Percentiles rank a stretch among this genome's conserved stretches.
phyloP scores from a whole-genome alignment of 2,113 vertebrate species.

The Pampusana beccarii region DNA sequence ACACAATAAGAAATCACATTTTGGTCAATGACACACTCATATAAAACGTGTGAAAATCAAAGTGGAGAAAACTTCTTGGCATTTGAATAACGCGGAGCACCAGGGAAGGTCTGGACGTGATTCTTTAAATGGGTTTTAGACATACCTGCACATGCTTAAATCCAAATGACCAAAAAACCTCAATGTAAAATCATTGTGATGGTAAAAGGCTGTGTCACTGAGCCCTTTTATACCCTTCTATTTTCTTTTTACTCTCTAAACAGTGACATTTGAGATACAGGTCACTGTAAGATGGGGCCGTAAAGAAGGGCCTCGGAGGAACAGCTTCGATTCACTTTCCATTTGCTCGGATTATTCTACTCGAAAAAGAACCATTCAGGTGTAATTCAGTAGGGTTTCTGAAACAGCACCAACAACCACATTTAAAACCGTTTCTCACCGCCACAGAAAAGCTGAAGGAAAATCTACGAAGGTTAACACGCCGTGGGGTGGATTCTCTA shows the following conservation, averaged over 20 bases:
- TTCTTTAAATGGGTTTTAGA: not conserved
- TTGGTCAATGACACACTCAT: rapidly evolving
- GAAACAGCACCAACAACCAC: slow-evolving; percentile 47
- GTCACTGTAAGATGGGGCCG: not conserved
- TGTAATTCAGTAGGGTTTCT: slow-evolving; percentile 42
- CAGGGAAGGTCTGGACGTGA: not conserved
- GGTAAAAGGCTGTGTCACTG: not conserved
- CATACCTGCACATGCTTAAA: rapidly evolving
- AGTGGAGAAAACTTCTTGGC: not conserved
- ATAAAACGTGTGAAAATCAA: not conserved
- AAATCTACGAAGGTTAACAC: slow-evolving; percentile 61
- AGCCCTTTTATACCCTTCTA: not conserved
- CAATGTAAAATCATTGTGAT: rapidly evolving
- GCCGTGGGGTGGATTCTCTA: slow-evolving; percentile 12
- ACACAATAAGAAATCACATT: not conserved
- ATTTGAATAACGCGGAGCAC: not conserved
- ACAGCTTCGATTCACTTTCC: not conserved
- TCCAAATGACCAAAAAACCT: not conserved
- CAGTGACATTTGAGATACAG: not conserved
- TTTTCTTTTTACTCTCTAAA: not conserved
- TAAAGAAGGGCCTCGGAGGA: not conserved
- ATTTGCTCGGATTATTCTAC: slow-evolving; percentile 23
- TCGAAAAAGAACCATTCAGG: slow-evolving; percentile 11
- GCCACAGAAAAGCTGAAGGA: slow-evolving; percentile 18
- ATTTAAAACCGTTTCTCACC: slow-evolving; percentile 21